Base-by-base conservation (phyloP, 2,888 invertebrate genomes). In the Conops quadrifasciatus region DNA sequence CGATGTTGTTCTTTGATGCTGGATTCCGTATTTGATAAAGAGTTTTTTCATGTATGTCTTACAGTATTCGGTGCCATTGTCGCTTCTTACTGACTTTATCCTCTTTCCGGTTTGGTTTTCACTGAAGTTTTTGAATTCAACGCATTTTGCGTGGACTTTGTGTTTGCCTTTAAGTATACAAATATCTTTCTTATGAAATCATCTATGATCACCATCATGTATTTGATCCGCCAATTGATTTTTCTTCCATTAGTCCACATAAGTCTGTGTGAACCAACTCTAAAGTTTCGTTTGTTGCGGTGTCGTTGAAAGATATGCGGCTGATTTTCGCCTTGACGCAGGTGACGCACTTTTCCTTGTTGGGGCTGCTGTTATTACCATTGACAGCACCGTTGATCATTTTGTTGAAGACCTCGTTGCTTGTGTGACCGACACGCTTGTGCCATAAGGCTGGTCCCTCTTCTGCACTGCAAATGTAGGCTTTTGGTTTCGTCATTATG, bases 1-100 rank as follows among this genome's bases (percentile, higher is more conserved):
- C 43, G 65, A 51, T 19, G 53, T 62, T 9, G 76, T 70, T 47
- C 63, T 60, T 70, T 75, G 74, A 56, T 75, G 75, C 24, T 69
- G 51, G 26, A 75, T 75, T 9, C 36, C 36, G 9, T 36, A 9
- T 36, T 36, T 36, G 4, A 9, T 36, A 9, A 36, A 36, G 9
- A 36, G 9, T 9, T 36, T 36, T 36, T 36, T 4, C 36, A 36
- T 36, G 36, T 36, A 7, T 36, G 36, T 9, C 4, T 36, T 36
- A 9, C 36, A 36, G 36, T 7, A 36, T 36, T 36, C 36, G 4
- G 19, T 72, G 69, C 9, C 67, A 71, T 21, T 26, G 43, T 69
- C 65, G 21, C 43, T 43, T 43, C 62, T 36, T 19, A 62, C 19
- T 4, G 30, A 28, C 24, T 59, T 28, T 19, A 59, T 59, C 5